Evolutionary conservation across 2,888 invertebrate species (phyloP).

Genomic region (Parasteatoda lunata): DNA sequence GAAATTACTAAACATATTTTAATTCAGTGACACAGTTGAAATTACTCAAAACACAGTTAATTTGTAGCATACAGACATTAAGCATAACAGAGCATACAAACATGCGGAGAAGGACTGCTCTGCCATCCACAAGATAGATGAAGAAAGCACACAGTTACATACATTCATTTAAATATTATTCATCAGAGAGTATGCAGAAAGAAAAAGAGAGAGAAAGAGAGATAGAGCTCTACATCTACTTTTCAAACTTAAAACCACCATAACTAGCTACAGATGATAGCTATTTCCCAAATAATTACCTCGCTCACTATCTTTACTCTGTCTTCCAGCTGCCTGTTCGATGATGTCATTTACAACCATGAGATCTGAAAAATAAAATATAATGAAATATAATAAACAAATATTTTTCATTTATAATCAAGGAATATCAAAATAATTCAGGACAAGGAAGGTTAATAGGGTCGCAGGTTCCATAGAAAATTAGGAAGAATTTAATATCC

Average conservation of each 20-base stretch:
- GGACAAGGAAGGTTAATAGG: no score
- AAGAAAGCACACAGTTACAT: conserved; percentile 29
- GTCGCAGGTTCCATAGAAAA: no score
- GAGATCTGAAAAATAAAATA: conserved; percentile 82
- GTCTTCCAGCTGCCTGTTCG: conserved; percentile 82
- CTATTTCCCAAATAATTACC: conserved; percentile 69
- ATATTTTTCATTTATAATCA: no score
- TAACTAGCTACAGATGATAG: conserved; percentile 59
- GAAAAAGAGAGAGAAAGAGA: conserved; percentile 23
- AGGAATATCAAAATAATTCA: no score
- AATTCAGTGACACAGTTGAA: no score
- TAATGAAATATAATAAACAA: background rate
- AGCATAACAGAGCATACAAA: conserved; percentile 45
- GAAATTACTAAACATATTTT: no score
- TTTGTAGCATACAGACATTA: conserved; percentile 5
- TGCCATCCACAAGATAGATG: conserved; percentile 63
- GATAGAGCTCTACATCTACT: conserved; percentile 42
- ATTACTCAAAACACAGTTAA: no score
- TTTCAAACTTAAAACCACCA: conserved; percentile 55
- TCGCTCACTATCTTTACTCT: conserved; percentile 80
- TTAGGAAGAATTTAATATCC: no score
- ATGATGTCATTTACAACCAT: conserved; percentile 98
- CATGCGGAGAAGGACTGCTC: conserved; percentile 65
- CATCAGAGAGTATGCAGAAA: conserved; percentile 34
- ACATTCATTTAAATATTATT: conserved; percentile 20